phyloP scores from a whole-genome alignment of 2,797 vertebrate genomes.

The Pangasius mekongensis region DNA sequence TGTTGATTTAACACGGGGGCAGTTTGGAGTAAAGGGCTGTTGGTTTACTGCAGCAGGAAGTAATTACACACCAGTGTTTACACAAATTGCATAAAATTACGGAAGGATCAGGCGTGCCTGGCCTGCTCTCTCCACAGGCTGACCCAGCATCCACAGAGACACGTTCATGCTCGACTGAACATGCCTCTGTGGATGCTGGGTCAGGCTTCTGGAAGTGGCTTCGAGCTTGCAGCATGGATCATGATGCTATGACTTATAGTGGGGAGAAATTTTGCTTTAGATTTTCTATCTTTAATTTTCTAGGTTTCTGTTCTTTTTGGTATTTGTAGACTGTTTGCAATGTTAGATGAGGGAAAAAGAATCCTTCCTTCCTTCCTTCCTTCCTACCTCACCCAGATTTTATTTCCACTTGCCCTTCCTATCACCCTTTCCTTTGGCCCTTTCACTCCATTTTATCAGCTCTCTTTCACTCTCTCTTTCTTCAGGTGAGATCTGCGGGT shows the following conservation, averaged over 20 bases:
- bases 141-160: slow-evolving; percentile 29
- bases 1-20: slow-evolving; percentile 23
- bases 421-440: slow-evolving; percentile 1
- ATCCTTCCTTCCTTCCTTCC: not conserved
- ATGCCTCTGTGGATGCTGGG: not conserved
- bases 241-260: not conserved
- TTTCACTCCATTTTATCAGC: not conserved
- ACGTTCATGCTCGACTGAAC: slow-evolving; percentile 30
- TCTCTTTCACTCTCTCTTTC: not conserved
- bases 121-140: slow-evolving; percentile 27
- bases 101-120: slow-evolving; percentile 43
- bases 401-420: not conserved
- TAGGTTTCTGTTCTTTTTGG: not conserved
- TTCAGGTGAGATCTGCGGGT: slow-evolving; percentile 95
- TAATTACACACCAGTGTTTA: slow-evolving; percentile 55
- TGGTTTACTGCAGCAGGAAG: slow-evolving; percentile 39
- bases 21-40: slow-evolving; percentile 34
- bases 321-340: not conserved
- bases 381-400: not conserved
- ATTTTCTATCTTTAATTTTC: not conserved
- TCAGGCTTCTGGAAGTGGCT: not conserved
- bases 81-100: slow-evolving; percentile 46
- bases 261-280: not conserved
- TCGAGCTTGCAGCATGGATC: not conserved
- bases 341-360: not conserved